These are phyloP conservation scores for Ophthalmolycus amberensis DNA, from an alignment of 2,113 vertebrate genomes.

Conservation along the genomic window DNA sequence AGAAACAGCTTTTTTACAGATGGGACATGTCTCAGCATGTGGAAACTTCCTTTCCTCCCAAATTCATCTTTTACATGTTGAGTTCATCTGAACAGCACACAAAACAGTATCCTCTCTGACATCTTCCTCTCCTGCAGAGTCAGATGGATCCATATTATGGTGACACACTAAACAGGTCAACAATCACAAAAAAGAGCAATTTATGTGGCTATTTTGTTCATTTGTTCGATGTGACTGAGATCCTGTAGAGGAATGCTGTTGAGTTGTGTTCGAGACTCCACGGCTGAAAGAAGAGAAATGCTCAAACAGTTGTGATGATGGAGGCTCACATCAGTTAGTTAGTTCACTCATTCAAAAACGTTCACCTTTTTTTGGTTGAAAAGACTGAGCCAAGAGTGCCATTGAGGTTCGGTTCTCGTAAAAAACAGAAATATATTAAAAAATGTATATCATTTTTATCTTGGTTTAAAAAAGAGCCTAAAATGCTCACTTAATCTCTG, in stretches of 20 bases:
- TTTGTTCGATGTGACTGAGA: background rate
- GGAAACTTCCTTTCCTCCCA: background rate
- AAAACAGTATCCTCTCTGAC: background rate
- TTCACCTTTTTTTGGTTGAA: background rate
- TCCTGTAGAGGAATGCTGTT: background rate
- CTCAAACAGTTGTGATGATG: background rate
- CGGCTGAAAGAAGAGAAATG: background rate
- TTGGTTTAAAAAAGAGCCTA: background rate
- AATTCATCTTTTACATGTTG: background rate
- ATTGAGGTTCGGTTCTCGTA: background rate
- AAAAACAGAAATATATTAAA: background rate
- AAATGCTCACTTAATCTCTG: background rate
- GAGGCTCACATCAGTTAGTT: too few species aligned
- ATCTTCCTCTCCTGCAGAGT: background rate
- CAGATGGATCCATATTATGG: background rate
- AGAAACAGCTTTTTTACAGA: conserved; percentile 25
- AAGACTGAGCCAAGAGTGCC: background rate
- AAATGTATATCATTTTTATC: background rate
- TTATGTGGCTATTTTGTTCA: background rate
- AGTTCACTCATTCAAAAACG: background rate
- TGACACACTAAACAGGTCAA: background rate
- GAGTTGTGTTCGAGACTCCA: background rate
- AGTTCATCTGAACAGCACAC: background rate
- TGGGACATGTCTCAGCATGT: background rate
- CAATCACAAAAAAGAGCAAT: background rate